Base-by-base conservation (phyloP, 2,797 vertebrate species). In the Petrocephalus sullivani region DNA sequence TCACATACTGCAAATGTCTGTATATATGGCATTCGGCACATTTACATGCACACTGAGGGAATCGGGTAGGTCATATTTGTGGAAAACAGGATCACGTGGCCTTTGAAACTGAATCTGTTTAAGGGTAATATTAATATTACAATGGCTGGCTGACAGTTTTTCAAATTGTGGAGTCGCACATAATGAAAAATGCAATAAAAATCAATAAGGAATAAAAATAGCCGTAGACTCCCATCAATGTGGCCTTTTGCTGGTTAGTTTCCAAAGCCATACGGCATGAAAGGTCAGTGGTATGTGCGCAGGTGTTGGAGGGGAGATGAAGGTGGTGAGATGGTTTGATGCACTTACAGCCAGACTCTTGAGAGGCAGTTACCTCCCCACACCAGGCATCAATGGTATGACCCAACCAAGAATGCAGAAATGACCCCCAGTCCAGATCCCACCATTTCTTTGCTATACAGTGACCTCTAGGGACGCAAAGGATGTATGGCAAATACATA, bases 251-350 rank as follows among this genome's bases (percentile, higher is more conserved):
- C 89, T 92, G 90, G 89, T 89, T 88, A 89, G 92, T 91, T 92
- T 90, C 91, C 90, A 89, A 90, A 90, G 91, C 90, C 89, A 0
- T 53, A 90, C 89, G 57, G 75, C 87, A 87, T 89, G 81, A 91
- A 93, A 94, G 93, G 94, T 94, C 92, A 94, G 89, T 16, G 90
- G 78, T 90, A 90, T 92, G 92, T 94, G 90, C 89, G 91, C 16
- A 86, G 49, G 57, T n/a, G 56, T 19, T n/a, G 37, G 58, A n/a
- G 37, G 28, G 28, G 37, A n/a, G 64, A 49, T 53, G 37, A 19
- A 58, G 60, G 53, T 46, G 12, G 12, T 53, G 10, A 10, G 28
- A 12, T 41, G 46, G 41, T 3, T 89, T 90, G 89, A 53, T 19
- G 46, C 23, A 49, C 58, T 51, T 41, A 56, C 67, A 19, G 71